Evolutionary conservation across 2,888 invertebrate species (phyloP).

Genomic region (Sturmia bella): DNA sequence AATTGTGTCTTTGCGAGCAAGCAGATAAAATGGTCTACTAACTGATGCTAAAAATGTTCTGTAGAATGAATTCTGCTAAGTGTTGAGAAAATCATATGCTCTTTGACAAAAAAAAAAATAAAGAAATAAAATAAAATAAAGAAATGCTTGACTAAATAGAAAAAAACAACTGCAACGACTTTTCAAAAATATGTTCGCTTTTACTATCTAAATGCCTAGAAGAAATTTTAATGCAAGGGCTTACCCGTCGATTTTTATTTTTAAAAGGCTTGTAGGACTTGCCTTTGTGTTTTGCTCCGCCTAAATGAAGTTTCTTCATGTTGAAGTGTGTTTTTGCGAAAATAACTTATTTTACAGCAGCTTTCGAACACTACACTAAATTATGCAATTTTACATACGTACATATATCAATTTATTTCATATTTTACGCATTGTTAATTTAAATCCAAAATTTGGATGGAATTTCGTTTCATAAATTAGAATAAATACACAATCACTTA

Average conservation of each 20-base stretch:
- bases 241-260: constrained; percentile 71
- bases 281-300: constrained; percentile 66
- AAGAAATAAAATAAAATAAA: neutral
- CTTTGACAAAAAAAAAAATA: neutral
- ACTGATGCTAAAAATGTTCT: constrained; percentile 27
- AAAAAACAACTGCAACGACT: no score
- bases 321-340: constrained; percentile 7
- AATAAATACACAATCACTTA: no score
- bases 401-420: neutral
- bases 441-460: no score
- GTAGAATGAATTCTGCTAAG: constrained; percentile 20
- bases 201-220: neutral
- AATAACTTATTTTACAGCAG: neutral
- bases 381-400: no score
- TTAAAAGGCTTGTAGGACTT: constrained; percentile 70
- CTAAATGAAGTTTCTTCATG: constrained; percentile 71
- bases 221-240: constrained; percentile 16
- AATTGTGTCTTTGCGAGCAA: neutral
- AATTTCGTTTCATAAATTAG: neutral
- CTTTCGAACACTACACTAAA: neutral
- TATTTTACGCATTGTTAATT: neutral
- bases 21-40: constrained; percentile 40
- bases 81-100: constrained; percentile 28
- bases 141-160: neutral
- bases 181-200: no score